Evolutionary conservation across 1,140 invertebrate genomes (phyloP).

Genomic region (Melitaea cinxia): DNA sequence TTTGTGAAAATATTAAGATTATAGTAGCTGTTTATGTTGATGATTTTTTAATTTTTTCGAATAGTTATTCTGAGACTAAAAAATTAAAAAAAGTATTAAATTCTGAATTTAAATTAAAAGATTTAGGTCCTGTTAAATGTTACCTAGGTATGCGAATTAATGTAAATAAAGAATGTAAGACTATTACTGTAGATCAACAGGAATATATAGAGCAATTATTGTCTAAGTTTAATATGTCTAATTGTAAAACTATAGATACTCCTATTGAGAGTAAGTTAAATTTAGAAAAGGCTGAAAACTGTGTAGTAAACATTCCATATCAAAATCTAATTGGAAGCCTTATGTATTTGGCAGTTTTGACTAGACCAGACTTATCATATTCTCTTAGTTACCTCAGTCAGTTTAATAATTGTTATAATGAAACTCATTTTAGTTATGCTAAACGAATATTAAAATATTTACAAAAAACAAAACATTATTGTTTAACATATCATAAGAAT

Average conservation of each 20-base stretch:
- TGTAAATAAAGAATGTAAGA: background rate
- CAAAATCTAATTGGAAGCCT: constrained; percentile 7
- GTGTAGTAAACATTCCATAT: background rate
- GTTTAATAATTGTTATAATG: constrained; percentile 6
- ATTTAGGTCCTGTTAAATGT: background rate
- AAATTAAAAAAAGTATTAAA: constrained; percentile 2
- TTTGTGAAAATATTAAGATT: background rate
- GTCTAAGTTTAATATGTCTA: background rate
- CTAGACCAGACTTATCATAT: constrained; percentile 8
- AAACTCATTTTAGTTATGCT: too few species aligned
- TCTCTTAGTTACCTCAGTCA: constrained; percentile 1
- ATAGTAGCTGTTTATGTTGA: constrained; percentile 23
- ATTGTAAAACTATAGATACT: background rate
- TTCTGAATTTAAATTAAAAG: background rate
- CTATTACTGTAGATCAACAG: background rate
- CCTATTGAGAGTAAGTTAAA: background rate
- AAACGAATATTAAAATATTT: constrained; percentile 10
- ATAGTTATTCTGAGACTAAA: background rate
- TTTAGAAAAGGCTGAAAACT: background rate
- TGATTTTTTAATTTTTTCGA: constrained; percentile 9
- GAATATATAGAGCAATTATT: background rate
- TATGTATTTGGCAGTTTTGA: constrained; percentile 7
- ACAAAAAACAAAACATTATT: background rate
- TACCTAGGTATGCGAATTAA: background rate
- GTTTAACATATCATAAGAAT: constrained; percentile 4